Conservation (phyloP, 1,140 invertebrate genomes). For the Drosophila jambulina region DNA sequence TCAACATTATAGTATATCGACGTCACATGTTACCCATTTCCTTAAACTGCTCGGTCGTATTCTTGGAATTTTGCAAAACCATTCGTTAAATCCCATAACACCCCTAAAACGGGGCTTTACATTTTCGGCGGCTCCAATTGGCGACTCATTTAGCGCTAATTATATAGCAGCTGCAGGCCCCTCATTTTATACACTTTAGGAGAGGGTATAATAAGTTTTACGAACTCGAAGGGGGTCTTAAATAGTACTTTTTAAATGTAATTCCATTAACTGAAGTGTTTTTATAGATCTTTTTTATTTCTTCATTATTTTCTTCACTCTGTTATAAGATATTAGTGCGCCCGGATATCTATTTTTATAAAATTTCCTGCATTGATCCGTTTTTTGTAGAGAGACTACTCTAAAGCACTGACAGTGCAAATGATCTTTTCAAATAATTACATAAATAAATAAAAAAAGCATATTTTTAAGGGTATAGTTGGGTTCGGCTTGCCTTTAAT, state of each 20-base stretch:
- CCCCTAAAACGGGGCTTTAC: conserved; percentile 25
- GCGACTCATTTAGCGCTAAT: conserved; percentile 73
- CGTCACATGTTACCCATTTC: conserved; percentile 61
- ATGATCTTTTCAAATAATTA: neutral
- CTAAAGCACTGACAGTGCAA: neutral
- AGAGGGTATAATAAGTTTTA: neutral
- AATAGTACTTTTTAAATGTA: neutral
- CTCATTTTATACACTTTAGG: conserved; percentile 8
- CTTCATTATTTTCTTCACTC: neutral
- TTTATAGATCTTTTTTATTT: neutral
- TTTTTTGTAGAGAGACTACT: neutral
- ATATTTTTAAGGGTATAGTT: neutral
- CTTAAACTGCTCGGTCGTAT: conserved; percentile 22
- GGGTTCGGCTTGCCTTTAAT: neutral
- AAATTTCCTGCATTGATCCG: neutral
- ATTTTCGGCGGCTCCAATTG: conserved; percentile 43
- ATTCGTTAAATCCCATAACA: conserved; percentile 11
- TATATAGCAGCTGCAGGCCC: conserved; percentile 37
- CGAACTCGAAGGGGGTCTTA: neutral
- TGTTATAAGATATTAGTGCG: too few relatives aligned
- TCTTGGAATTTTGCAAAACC: conserved; percentile 29
- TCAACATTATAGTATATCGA: conserved; percentile 27
- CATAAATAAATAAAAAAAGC: too few relatives aligned
- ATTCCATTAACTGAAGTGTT: neutral
- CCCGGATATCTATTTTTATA: neutral